Evolutionary conservation across 2,113 vertebrate species (phyloP).

Genomic region (Notothenia rossii): DNA sequence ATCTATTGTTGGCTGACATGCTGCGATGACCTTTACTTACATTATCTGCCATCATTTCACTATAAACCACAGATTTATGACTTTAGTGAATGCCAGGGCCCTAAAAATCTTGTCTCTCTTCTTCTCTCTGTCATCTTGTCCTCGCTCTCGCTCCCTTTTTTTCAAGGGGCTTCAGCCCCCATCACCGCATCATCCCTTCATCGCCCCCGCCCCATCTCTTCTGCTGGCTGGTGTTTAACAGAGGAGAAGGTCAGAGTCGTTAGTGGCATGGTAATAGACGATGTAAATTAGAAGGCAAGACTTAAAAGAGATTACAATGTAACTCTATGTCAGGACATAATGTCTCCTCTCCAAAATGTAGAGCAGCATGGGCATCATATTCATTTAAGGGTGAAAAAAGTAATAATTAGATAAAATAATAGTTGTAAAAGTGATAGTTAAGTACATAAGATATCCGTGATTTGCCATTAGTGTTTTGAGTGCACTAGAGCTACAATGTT

Average conservation of each 20-base stretch:
- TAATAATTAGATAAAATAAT: background rate
- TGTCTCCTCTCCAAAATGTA: constrained; percentile 27
- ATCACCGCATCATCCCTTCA: constrained; percentile 10
- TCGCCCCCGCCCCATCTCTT: background rate
- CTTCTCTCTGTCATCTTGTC: constrained; percentile 62
- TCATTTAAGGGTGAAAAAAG: background rate
- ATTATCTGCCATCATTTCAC: constrained; percentile 79
- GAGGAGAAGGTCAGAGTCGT: constrained; percentile 79
- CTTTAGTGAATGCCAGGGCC: constrained; percentile 75
- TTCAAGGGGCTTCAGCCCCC: constrained; percentile 14
- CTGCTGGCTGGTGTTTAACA: constrained; percentile 63
- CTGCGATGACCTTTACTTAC: constrained; percentile 79
- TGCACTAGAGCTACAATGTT: background rate
- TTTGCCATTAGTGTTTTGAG: background rate
- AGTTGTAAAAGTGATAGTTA: background rate
- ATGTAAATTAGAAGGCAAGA: constrained; percentile 71
- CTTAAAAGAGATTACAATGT: constrained; percentile 61
- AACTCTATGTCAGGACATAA: constrained; percentile 43
- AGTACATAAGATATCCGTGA: background rate
- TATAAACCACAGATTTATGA: constrained; percentile 80
- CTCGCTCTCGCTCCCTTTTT: constrained; percentile 30
- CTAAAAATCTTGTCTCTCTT: constrained; percentile 71
- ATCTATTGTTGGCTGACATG: constrained; percentile 73
- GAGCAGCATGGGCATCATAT: constrained; percentile 1
- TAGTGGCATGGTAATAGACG: constrained; percentile 69